Evolutionary conservation across 2,888 invertebrate species (phyloP).

Genomic region (Harpalus rubripes): DNA sequence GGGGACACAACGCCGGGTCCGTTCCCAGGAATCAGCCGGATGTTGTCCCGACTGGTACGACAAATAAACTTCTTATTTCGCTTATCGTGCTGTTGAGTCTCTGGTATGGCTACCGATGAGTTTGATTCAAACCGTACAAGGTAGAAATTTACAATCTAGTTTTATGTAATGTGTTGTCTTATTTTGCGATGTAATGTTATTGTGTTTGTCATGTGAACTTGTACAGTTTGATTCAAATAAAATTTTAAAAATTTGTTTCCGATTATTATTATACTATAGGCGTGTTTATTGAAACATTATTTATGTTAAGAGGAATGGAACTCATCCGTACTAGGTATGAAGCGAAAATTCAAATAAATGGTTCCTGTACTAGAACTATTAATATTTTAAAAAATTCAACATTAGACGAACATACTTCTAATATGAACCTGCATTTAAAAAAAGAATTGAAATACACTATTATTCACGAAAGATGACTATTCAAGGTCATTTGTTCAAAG

Average conservation of each 20-base stretch:
- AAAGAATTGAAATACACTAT: too few species aligned
- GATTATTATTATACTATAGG: neutral
- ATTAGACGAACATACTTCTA: too few species aligned
- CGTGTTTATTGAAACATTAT: neutral
- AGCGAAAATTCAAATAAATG: too few species aligned
- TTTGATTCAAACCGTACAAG: conserved; percentile 43
- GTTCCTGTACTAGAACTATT: too few species aligned
- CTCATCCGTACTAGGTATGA: too few species aligned
- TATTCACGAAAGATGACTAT: too few species aligned
- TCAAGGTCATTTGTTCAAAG: too few species aligned
- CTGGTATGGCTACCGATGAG: neutral
- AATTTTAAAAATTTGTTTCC: neutral
- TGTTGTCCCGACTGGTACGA: conserved; percentile 7
- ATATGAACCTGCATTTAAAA: too few species aligned
- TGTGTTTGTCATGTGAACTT: neutral
- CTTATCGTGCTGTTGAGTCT: neutral
- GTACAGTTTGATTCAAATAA: conserved; percentile 48
- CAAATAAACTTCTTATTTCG: neutral
- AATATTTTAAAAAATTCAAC: too few species aligned
- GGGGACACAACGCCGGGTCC: neutral
- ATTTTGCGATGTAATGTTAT: neutral
- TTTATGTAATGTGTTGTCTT: neutral
- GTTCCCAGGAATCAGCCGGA: conserved; percentile 5
- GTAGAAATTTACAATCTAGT: neutral
- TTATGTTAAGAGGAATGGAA: too few species aligned